A percentile compares a stretch with the other conserved stretches of the same genome.
Evolutionary conservation across 2,113 vertebrate genomes (phyloP).

Genomic region (Eira barbara): DNA sequence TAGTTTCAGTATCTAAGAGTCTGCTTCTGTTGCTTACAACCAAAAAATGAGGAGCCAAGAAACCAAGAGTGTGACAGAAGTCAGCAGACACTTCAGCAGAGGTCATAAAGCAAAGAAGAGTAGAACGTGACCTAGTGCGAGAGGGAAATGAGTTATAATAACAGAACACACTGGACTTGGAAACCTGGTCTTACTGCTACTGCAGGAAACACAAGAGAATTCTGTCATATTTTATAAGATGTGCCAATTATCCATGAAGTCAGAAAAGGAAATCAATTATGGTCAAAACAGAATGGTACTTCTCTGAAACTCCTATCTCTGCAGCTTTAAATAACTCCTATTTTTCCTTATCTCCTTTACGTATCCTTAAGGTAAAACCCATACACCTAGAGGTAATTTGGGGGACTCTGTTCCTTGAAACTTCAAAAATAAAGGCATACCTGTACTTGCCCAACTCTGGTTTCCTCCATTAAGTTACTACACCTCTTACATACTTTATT

Average conservation of each 20-base stretch:
- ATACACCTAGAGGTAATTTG: not conserved
- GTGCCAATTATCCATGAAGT: not conserved
- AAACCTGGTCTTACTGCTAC: not conserved
- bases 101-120: not conserved
- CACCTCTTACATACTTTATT: not conserved
- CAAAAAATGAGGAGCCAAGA: not conserved
- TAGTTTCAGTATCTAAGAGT: not conserved
- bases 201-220: not conserved
- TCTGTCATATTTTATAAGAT: not conserved
- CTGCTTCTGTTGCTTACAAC: not conserved
- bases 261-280: not conserved
- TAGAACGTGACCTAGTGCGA: not conserved
- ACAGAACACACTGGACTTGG: not conserved
- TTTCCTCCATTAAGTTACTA: not conserved
- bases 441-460: not conserved
- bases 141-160: not conserved
- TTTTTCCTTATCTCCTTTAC: not conserved
- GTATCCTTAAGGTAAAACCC: not conserved
- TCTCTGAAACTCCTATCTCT: slow-evolving; percentile 1
- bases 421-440: not conserved
- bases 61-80: not conserved
- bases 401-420: not conserved
- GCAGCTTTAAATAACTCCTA: not conserved
- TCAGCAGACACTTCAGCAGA: not conserved
- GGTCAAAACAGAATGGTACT: not conserved